Evolutionary conservation across 1,140 invertebrate genomes (phyloP), one percentile per base, ranked within the genome.

Genomic region (Uloborus diversus): DNA sequence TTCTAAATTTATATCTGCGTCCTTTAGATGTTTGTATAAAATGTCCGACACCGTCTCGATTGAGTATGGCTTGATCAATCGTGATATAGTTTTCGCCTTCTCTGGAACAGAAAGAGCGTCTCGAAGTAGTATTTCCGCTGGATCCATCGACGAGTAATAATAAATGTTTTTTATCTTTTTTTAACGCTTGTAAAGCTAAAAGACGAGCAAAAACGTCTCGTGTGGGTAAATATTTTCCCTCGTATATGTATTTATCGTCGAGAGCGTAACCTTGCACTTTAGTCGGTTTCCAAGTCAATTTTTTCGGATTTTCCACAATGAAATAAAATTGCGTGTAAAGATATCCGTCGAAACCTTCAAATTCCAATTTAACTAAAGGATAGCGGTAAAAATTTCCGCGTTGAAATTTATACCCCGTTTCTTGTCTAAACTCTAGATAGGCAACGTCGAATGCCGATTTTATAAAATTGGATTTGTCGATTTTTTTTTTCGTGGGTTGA

Each of bases 401-500:
- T 23, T 1, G 28, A 11, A 68, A 68, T 0, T 11, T 1, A 30
- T 49, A 68, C 1, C 64, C 64, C 1, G 37, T 49, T 68, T 68
- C 64, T 68, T 68, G 37, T 49, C 30, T 28, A 32, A 68, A 68
- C 35, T 68, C 64, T 4, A 14, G 37, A 30, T 68, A 68, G 1
- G 64, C 64, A 0, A 9, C 5, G 0, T 28, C 0, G 51, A 68
- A 53, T 23, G 7, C n/a, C 7, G 7, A 17, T 7, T 5, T 53
- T 7, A 4, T 20, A 17, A 4, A 5, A 17, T 3, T 68, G 11
- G 20, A 1, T 49, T 17, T 14, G 23, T 17, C 17, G 7, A n/a
- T 14, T 7, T 7, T 35, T 11, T 23, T n/a, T 4, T 23, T 20
- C 7, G 20, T 27, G 2, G 23, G 28, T 23, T 69, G 66, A 14